phyloP scores from a whole-genome alignment of 1,140 invertebrate species.

The Drosophila novamexicana region DNA sequence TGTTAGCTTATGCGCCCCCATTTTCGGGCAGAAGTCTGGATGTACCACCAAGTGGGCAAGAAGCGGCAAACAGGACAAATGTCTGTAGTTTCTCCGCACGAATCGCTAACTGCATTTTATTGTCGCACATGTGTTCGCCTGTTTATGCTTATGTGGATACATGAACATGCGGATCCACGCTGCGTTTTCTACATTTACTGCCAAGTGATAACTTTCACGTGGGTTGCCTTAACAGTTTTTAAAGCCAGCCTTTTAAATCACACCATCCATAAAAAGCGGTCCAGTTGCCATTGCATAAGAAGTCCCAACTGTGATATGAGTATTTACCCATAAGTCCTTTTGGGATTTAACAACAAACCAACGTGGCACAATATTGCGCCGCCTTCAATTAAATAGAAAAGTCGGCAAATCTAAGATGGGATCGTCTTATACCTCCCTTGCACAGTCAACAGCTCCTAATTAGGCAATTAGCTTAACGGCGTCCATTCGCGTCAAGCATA shows the following conservation, averaged over 20 bases:
- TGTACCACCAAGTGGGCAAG: background rate
- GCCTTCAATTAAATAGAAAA: no score
- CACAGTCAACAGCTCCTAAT: no score
- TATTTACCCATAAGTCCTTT: no score
- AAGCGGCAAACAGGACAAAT: slow-evolving; percentile 31
- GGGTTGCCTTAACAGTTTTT: slow-evolving; percentile 70
- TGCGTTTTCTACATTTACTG: slow-evolving; percentile 70
- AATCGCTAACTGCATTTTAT: slow-evolving; percentile 75
- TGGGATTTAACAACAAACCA: no score
- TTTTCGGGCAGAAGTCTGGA: background rate
- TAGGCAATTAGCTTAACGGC: no score
- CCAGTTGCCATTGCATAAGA: no score
- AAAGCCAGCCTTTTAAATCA: slow-evolving; percentile 26
- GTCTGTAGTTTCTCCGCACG: slow-evolving; percentile 53
- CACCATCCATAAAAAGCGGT: no score
- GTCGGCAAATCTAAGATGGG: no score
- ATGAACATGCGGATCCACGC: slow-evolving; percentile 58
- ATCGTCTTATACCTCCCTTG: no score
- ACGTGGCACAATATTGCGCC: no score
- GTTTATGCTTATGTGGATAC: slow-evolving; percentile 41
- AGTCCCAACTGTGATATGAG: no score
- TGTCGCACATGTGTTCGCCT: slow-evolving; percentile 39
- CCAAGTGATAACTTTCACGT: slow-evolving; percentile 75
- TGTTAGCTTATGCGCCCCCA: slow-evolving; percentile 37
- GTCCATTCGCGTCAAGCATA: no score